A percentile compares a stretch with the other conserved stretches of the same genome.
Conservation (phyloP, 2,797 vertebrate genomes). For the Ptychobarbus kaznakovi region DNA sequence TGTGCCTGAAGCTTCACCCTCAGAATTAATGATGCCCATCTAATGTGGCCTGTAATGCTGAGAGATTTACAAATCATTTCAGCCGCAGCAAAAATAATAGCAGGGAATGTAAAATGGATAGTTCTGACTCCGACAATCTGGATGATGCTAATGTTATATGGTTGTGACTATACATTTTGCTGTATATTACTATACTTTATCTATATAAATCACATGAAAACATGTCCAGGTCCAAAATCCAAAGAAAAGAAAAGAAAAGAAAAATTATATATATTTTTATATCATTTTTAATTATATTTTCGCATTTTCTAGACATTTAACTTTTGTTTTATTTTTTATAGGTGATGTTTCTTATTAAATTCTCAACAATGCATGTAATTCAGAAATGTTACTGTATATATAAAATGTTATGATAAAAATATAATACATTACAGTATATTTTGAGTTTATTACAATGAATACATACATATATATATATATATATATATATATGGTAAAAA, state of each 20-base stretch:
- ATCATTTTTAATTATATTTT: too few species aligned
- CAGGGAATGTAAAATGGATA: not conserved
- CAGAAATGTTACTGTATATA: not conserved
- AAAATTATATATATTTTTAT: not conserved
- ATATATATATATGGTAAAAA: too few species aligned
- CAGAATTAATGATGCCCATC: not conserved
- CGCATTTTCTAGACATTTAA: not conserved
- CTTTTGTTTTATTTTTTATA: not conserved
- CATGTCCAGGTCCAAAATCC: not conserved
- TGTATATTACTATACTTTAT: not conserved
- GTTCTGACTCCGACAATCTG: not conserved
- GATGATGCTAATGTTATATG: not conserved
- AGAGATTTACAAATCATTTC: constrained; percentile 7
- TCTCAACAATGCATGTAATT: not conserved
- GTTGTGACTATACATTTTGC: not conserved
- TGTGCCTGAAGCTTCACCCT: not conserved
- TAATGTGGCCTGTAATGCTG: not conserved
- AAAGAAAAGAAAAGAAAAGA: not conserved
- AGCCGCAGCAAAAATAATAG: not conserved
- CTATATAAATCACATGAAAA: not conserved
- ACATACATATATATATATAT: too few species aligned
- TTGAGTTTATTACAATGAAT: too few species aligned
- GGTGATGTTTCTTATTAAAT: not conserved
- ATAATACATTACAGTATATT: too few species aligned
- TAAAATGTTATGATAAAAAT: not conserved